These are phyloP conservation scores for Dromius quadrimaculatus DNA, from an alignment of 2,888 invertebrate genomes.

Conservation along the genomic window DNA sequence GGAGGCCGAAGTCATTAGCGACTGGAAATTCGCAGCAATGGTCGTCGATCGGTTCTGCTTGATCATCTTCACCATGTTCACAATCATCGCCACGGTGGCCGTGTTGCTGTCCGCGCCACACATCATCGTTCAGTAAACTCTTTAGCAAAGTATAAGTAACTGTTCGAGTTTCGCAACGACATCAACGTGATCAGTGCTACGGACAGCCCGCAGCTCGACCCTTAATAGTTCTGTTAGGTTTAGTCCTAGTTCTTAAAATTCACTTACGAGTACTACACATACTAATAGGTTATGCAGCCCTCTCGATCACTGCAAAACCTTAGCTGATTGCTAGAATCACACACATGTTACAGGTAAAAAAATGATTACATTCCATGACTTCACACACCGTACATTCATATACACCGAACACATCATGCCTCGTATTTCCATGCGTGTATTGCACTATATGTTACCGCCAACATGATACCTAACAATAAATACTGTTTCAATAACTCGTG, in stretches of 20 bases:
- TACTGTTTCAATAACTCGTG: slow-evolving; percentile 7
- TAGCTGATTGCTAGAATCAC: slow-evolving; percentile 43
- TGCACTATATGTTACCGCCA: slow-evolving; percentile 20
- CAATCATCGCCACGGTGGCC: slow-evolving; percentile 91
- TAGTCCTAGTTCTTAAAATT: slow-evolving; percentile 32
- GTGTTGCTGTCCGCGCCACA: slow-evolving; percentile 93
- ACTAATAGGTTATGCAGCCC: slow-evolving; percentile 42
- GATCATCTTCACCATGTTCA: slow-evolving; percentile 94
- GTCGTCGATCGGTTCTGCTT: slow-evolving; percentile 97
- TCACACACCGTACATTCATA: neutral
- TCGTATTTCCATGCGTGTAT: neutral
- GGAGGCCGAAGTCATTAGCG: slow-evolving; percentile 92
- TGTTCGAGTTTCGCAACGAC: too few species aligned
- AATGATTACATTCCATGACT: neutral
- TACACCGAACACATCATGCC: neutral
- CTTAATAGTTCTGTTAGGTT: slow-evolving; percentile 34
- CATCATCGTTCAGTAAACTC: slow-evolving; percentile 87
- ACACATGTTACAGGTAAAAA: slow-evolving; percentile 12
- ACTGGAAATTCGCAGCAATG: slow-evolving; percentile 99
- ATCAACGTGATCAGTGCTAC: neutral
- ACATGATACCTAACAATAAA: neutral
- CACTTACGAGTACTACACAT: neutral
- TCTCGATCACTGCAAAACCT: slow-evolving; percentile 39
- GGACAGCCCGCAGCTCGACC: slow-evolving; percentile 21
- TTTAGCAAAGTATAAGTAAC: neutral